Conservation (phyloP, 2,888 invertebrate genomes). For the Teleiodes luculella region DNA sequence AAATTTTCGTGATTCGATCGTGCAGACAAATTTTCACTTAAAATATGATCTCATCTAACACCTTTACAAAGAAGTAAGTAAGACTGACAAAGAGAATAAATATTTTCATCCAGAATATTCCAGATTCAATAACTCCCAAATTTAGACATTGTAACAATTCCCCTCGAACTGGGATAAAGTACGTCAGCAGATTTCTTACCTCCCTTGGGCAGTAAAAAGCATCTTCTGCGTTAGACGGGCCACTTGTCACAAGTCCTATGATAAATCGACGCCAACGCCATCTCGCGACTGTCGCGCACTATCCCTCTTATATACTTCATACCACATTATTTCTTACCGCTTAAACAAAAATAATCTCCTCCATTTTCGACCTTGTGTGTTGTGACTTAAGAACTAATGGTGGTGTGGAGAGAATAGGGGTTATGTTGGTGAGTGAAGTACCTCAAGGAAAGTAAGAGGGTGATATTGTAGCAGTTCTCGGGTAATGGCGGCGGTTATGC, state of each 20-base stretch:
- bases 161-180: not conserved
- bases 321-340: slow-evolving; percentile 20
- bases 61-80: too few relatives aligned
- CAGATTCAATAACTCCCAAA: not conserved
- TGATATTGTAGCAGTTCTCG: slow-evolving; percentile 46
- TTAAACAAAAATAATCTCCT: not conserved
- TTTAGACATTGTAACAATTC: not conserved
- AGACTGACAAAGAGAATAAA: too few relatives aligned
- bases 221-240: slow-evolving; percentile 63
- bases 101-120: too few relatives aligned
- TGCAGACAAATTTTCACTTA: too few relatives aligned
- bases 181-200: slow-evolving; percentile 4
- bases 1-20: too few relatives aligned
- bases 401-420: not conserved
- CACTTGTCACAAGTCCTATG: slow-evolving; percentile 74
- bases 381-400: not conserved
- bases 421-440: slow-evolving; percentile 25
- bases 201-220: slow-evolving; percentile 60
- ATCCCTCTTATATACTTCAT: slow-evolving; percentile 58
- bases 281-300: slow-evolving; percentile 69
- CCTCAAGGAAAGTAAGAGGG: slow-evolving; percentile 41
- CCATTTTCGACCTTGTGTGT: slow-evolving; percentile 25
- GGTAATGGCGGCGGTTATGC: slow-evolving; percentile 57
- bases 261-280: slow-evolving; percentile 68
- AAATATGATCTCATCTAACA: too few relatives aligned